Evolutionary conservation across 2,888 invertebrate species (phyloP).

Genomic region (Lasioglossum oenotherae): DNA sequence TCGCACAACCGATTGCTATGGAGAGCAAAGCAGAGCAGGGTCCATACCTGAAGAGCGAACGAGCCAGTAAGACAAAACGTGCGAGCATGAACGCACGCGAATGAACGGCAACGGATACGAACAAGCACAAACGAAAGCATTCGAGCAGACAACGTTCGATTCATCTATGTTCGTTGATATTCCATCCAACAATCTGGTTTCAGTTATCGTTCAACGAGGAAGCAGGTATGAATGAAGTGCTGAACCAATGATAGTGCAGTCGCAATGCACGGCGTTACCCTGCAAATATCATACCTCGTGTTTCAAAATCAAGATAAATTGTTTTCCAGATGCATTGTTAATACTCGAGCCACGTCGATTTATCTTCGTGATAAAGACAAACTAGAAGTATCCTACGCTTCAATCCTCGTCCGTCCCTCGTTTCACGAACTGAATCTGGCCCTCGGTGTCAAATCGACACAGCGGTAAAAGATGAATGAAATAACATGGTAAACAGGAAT

Average conservation of each 20-base stretch:
- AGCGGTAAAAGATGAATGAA: no score
- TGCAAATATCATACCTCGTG: neutral
- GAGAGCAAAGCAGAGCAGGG: neutral
- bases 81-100: conserved; percentile 6
- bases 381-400: no score
- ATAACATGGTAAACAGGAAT: no score
- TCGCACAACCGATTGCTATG: neutral
- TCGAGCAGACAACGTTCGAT: conserved; percentile 1
- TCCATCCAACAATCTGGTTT: neutral
- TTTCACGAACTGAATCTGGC: no score
- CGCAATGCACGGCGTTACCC: neutral
- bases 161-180: neutral
- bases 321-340: neutral
- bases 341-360: neutral
- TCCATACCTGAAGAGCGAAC: neutral
- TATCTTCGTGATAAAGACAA: neutral
- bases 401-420: no score
- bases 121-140: neutral
- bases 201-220: neutral
- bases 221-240: neutral
- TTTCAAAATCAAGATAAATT: neutral
- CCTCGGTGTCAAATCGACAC: no score
- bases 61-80: neutral
- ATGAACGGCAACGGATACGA: neutral
- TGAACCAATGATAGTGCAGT: neutral